Percentiles rank a stretch among this genome's conserved stretches.
Conservation (phyloP, 2,888 invertebrate genomes). For the Willowsia nigromaculata region DNA sequence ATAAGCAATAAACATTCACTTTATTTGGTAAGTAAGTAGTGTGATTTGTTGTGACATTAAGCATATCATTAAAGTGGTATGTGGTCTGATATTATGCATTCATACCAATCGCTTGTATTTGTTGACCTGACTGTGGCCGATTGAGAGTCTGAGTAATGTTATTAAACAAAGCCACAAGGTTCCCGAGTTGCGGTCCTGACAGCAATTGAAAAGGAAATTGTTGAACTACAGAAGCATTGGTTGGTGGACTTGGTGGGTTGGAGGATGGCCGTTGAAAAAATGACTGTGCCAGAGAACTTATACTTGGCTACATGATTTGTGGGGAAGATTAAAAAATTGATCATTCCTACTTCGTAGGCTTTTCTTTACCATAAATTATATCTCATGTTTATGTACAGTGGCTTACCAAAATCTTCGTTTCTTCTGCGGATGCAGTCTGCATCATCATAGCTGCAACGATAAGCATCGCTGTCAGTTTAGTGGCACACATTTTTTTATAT, state of each 20-base stretch:
- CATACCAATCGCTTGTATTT: constrained; percentile 4
- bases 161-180: constrained; percentile 12
- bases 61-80: background rate
- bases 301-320: background rate
- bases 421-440: background rate
- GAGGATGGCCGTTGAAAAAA: background rate
- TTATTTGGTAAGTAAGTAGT: background rate
- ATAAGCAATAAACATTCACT: background rate
- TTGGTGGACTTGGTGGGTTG: background rate
- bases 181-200: background rate
- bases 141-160: constrained; percentile 20
- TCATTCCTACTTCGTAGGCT: background rate
- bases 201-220: constrained; percentile 21
- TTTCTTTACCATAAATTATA: no score
- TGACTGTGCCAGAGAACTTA: background rate
- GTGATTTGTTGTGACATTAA: no score
- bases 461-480: background rate
- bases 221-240: background rate
- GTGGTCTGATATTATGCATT: background rate
- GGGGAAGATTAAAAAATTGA: background rate
- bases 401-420: constrained; percentile 44
- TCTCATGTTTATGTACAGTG: no score
- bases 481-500: background rate
- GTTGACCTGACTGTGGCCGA: constrained; percentile 19
- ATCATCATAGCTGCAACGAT: background rate